Evolutionary conservation across 2,888 invertebrate species (phyloP).

Genomic region (Leucophenga maculata): DNA sequence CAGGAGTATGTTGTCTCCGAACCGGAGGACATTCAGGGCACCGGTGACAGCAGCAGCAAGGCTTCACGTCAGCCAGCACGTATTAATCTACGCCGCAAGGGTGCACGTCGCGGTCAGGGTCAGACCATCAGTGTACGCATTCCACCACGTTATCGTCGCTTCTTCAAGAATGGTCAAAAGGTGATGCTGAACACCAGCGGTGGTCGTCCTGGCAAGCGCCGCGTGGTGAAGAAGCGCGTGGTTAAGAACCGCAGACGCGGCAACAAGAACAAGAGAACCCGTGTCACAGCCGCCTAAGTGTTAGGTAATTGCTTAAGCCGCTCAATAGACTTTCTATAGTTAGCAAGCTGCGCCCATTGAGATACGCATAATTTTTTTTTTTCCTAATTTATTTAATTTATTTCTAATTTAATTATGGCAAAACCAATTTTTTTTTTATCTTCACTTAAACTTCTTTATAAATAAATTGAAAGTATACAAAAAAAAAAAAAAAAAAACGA

Average conservation of each 20-base stretch:
- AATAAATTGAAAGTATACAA: neutral
- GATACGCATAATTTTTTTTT: conserved; percentile 13
- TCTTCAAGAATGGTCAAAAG: conserved; percentile 67
- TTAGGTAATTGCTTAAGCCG: neutral
- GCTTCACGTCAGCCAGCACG: conserved; percentile 46
- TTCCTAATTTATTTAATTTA: conserved; percentile 12
- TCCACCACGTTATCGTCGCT: conserved; percentile 62
- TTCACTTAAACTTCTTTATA: neutral
- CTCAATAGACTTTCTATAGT: too few species aligned
- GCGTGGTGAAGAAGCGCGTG: conserved; percentile 52
- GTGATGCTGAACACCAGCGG: conserved; percentile 59
- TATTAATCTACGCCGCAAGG: conserved; percentile 57
- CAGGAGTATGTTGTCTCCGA: conserved; percentile 61
- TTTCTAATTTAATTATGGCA: conserved; percentile 4
- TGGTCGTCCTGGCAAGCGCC: conserved; percentile 49
- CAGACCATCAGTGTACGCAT: conserved; percentile 61
- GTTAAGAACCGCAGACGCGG: conserved; percentile 52
- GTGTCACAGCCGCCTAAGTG: conserved; percentile 43
- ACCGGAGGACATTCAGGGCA: conserved; percentile 45
- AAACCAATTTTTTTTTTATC: conserved; percentile 7
- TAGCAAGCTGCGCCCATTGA: neutral
- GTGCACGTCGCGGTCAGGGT: conserved; percentile 54
- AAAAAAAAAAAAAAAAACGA: too few species aligned
- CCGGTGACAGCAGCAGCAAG: conserved; percentile 44
- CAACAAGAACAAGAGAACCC: conserved; percentile 50